Conservation (phyloP, 2,888 invertebrate species). For the Fabriciana adippe region DNA sequence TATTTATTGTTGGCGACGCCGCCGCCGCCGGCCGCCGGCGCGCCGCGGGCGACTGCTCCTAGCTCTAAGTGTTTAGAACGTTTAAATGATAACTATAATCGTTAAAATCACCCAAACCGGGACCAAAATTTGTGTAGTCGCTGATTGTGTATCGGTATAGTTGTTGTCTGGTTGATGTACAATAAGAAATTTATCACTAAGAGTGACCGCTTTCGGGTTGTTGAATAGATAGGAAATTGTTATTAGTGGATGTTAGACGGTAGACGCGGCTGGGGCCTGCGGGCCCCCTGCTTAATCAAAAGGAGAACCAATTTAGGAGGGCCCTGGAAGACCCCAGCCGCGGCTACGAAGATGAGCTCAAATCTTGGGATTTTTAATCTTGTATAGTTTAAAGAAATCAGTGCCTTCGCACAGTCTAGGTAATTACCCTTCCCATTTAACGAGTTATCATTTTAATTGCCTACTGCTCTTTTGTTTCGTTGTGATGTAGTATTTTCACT, state of each 20-base stretch:
- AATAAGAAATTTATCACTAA: slow-evolving; percentile 70
- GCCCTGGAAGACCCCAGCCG: slow-evolving; percentile 26
- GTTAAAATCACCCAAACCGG: slow-evolving; percentile 54
- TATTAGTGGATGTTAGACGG: slow-evolving; percentile 37
- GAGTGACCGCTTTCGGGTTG: slow-evolving; percentile 69
- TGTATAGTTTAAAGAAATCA: slow-evolving; percentile 46
- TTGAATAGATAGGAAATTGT: slow-evolving; percentile 71
- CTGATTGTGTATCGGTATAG: slow-evolving; percentile 57
- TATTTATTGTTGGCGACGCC: no score
- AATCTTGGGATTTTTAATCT: slow-evolving; percentile 60
- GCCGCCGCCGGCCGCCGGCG: no score
- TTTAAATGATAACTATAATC: background rate
- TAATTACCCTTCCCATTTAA: slow-evolving; percentile 43
- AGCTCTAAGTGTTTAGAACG: slow-evolving; percentile 5
- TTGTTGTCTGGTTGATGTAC: slow-evolving; percentile 61
- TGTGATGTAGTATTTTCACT: slow-evolving; percentile 47
- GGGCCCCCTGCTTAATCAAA: background rate
- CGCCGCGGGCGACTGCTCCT: no score
- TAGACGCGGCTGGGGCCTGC: background rate
- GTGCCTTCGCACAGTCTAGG: slow-evolving; percentile 47
- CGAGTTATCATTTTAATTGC: slow-evolving; percentile 47
- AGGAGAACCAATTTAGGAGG: background rate
- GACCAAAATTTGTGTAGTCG: slow-evolving; percentile 73
- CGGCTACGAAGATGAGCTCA: slow-evolving; percentile 59
- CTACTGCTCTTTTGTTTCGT: slow-evolving; percentile 47